These are phyloP conservation scores for Altica lythri DNA, from an alignment of 2,888 invertebrate species.

Conservation along the genomic window DNA sequence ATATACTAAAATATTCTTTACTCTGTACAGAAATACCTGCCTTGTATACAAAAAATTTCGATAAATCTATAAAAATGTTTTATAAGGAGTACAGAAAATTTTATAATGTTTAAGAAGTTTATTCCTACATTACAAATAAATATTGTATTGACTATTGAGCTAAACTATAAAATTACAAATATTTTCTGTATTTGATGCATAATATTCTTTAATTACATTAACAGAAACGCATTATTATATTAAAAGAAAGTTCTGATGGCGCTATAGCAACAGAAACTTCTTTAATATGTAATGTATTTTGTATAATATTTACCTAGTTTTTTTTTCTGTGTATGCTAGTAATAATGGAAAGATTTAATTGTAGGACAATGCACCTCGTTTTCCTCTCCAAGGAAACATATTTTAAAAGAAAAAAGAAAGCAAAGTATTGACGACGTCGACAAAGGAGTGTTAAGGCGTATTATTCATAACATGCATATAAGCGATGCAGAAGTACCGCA, in stretches of 20 bases:
- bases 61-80: not conserved
- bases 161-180: not conserved
- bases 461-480: too few relatives aligned
- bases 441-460: too few relatives aligned
- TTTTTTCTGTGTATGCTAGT: conserved; percentile 8
- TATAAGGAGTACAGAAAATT: not conserved
- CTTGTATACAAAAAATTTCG: too few relatives aligned
- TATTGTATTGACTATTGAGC: not conserved
- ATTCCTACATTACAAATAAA: not conserved
- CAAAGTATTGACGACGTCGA: too few relatives aligned
- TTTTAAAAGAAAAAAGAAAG: too few relatives aligned
- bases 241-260: not conserved
- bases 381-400: too few relatives aligned
- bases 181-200: not conserved
- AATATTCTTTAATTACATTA: not conserved
- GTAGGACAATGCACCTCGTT: too few relatives aligned
- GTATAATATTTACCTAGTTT: not conserved
- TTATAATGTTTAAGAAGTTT: not conserved
- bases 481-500: too few relatives aligned
- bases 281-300: not conserved
- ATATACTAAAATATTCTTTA: too few relatives aligned
- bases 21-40: too few relatives aligned
- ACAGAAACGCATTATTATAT: not conserved
- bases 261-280: not conserved
- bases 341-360: too few relatives aligned